Percentiles rank a stretch among this genome's conserved stretches.
phyloP scores from a whole-genome alignment of 2,888 invertebrate species.

The Zygothrica quintamaculata region DNA sequence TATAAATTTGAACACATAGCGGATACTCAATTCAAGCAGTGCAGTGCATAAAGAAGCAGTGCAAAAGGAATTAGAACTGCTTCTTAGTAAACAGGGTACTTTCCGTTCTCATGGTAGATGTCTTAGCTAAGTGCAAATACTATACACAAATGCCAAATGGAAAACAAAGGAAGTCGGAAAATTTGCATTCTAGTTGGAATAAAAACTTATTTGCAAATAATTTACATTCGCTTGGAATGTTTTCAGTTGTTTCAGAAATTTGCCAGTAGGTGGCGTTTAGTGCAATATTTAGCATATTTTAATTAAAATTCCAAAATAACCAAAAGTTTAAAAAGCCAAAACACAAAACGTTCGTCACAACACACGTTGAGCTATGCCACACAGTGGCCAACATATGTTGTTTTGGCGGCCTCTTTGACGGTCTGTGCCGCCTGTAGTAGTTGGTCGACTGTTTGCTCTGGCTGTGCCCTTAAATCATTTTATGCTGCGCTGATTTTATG shows the following conservation, averaged over 20 bases:
- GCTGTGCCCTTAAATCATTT: slow-evolving; percentile 66
- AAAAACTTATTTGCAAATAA: slow-evolving; percentile 36
- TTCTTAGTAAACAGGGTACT: slow-evolving; percentile 21
- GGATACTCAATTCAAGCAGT: slow-evolving; percentile 29
- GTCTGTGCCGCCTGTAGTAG: slow-evolving; percentile 25
- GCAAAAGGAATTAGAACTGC: slow-evolving; percentile 15
- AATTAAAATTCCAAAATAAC: slow-evolving; percentile 6
- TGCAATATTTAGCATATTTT: slow-evolving; percentile 1
- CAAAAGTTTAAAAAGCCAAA: slow-evolving; percentile 23
- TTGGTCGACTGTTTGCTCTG: slow-evolving; percentile 43
- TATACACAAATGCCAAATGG: slow-evolving; percentile 12
- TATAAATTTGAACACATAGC: neutral
- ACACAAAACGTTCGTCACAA: neutral
- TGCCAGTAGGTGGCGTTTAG: slow-evolving; percentile 42
- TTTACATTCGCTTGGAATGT: slow-evolving; percentile 11
- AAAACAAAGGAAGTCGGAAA: slow-evolving; percentile 30
- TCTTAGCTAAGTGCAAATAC: slow-evolving; percentile 25
- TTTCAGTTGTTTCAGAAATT: slow-evolving; percentile 19
- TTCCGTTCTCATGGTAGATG: slow-evolving; percentile 32
- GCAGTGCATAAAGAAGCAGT: neutral
- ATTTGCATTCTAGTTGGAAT: slow-evolving; percentile 37
- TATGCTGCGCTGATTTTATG: slow-evolving; percentile 62
- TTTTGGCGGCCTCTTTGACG: slow-evolving; percentile 70
- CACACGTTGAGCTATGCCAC: slow-evolving; percentile 7
- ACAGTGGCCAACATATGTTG: slow-evolving; percentile 52